Percentiles rank a stretch among this genome's conserved stretches.
Evolutionary conservation across 2,113 vertebrate genomes (phyloP).

Genomic region (Microtus montanus): DNA sequence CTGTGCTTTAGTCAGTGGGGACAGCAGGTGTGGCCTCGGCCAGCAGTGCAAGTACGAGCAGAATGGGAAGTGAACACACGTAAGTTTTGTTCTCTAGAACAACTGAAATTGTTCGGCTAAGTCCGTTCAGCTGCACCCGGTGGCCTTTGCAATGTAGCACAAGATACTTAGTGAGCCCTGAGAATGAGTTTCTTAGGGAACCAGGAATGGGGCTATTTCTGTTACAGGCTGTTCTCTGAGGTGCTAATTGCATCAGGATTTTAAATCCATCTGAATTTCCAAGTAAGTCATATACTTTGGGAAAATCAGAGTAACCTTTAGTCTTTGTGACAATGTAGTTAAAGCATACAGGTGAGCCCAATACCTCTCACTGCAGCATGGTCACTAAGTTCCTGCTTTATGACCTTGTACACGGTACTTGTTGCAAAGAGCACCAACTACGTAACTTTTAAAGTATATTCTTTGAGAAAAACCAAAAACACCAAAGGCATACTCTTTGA

Average conservation of each 20-base stretch:
- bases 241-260: not conserved
- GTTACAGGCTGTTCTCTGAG: not conserved
- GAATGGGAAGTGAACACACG: not conserved
- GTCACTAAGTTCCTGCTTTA: not conserved
- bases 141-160: conserved; percentile 14
- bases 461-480: not conserved
- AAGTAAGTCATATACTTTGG: not conserved
- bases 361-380: not conserved
- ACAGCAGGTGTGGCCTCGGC: conserved; percentile 55
- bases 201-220: not conserved
- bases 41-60: not conserved
- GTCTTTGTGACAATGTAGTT: not conserved
- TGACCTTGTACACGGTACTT: not conserved
- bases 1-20: conserved; percentile 44
- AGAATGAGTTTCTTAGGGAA: not conserved
- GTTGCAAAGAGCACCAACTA: not conserved
- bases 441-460: not conserved
- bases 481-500: conserved; percentile 4
- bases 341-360: not conserved
- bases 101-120: conserved; percentile 51
- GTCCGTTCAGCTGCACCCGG: conserved; percentile 21
- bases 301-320: not conserved
- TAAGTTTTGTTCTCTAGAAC: conserved; percentile 50
- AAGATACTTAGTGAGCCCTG: not conserved
- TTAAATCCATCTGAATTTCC: not conserved